These are phyloP conservation scores for Vanacampus margaritifer DNA, from an alignment of 2,113 vertebrate species.

Conservation along the genomic window DNA sequence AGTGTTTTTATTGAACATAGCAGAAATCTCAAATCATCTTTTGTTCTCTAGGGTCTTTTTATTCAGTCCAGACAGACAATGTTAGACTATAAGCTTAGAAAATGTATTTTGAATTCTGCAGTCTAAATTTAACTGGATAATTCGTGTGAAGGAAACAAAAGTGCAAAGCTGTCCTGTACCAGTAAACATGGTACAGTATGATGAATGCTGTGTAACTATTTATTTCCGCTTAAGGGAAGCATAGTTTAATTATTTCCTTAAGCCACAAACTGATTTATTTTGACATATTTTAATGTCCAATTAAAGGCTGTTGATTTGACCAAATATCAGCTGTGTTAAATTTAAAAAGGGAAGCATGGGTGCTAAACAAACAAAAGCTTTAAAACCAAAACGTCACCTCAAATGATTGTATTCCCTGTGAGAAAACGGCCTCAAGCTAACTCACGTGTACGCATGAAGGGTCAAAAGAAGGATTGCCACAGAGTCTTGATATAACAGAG, in stretches of 20 bases:
- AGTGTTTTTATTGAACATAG: background rate
- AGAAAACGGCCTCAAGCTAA: background rate
- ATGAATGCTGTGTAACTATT: background rate
- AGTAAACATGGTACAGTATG: background rate
- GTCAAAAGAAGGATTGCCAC: constrained; percentile 20
- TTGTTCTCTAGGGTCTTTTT: constrained; percentile 26
- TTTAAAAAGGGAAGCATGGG: background rate
- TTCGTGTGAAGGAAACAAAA: constrained; percentile 1
- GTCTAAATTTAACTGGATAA: constrained; percentile 28
- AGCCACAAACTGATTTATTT: background rate
- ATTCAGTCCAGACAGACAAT: constrained; percentile 13
- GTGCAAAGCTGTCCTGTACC: too few species aligned
- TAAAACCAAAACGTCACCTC: background rate
- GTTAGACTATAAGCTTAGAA: constrained; percentile 17
- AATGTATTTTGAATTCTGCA: constrained; percentile 10
- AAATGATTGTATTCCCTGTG: constrained; percentile 1
- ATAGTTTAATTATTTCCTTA: background rate
- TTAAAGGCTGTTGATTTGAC: background rate
- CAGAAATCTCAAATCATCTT: constrained; percentile 5
- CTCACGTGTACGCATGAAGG: background rate
- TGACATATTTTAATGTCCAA: background rate
- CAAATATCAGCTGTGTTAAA: background rate
- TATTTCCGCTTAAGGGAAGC: constrained; percentile 1
- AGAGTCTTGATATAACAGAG: constrained; percentile 2
- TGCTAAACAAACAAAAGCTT: background rate